These are phyloP conservation scores for Lamellibrachia luymesi DNA, from an alignment of 1,140 invertebrate species.

Conservation along the genomic window DNA sequence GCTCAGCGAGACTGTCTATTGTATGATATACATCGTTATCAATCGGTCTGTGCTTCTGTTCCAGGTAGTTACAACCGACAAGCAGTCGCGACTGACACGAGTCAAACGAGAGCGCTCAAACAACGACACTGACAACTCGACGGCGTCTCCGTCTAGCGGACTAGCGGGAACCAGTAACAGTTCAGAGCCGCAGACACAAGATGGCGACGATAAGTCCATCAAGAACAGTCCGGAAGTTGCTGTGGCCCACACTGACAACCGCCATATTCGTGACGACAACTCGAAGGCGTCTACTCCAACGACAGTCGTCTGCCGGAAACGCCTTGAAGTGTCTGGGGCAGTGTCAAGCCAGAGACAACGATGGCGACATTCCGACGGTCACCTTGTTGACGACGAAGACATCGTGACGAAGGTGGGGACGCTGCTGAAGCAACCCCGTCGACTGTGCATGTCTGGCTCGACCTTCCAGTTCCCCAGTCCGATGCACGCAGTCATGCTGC, in stretches of 20 bases:
- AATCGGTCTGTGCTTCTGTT: neutral
- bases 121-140: neutral
- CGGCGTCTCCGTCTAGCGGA: neutral
- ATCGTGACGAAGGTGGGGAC: neutral
- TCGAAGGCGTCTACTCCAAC: neutral
- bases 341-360: neutral
- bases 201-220: neutral
- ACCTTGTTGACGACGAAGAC: neutral
- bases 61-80: neutral
- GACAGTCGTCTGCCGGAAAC: neutral
- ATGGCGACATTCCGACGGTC: neutral
- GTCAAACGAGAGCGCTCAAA: neutral
- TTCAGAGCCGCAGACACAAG: neutral
- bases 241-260: neutral
- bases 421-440: neutral
- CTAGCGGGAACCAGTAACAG: neutral
- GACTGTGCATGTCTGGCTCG: neutral
- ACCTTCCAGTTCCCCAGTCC: neutral
- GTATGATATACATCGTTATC: neutral
- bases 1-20: too few relatives aligned
- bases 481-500: neutral
- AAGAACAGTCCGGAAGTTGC: neutral
- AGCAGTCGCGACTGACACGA: neutral
- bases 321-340: neutral
- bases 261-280: neutral